Conservation (phyloP, 2,113 vertebrate genomes). For the Pavo muticus region DNA sequence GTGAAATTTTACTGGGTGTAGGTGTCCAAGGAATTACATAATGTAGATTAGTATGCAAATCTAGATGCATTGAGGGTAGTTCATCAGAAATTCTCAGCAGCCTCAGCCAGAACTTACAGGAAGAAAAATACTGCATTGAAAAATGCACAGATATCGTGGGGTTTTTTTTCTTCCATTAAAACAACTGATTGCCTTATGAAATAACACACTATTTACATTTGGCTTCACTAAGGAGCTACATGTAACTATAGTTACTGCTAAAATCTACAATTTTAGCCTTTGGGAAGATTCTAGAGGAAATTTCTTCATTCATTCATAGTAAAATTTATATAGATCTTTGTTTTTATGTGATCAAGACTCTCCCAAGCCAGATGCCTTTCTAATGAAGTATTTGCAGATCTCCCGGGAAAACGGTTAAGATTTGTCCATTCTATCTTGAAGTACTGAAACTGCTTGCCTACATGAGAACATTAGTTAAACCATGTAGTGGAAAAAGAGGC, state of each 20-base stretch:
- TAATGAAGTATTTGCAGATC: background rate
- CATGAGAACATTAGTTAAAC: background rate
- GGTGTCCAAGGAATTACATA: background rate
- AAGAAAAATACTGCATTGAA: background rate
- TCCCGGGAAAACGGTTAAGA: background rate
- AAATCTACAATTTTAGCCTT: slow-evolving; percentile 33
- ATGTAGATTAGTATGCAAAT: background rate
- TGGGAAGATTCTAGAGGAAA: slow-evolving; percentile 44
- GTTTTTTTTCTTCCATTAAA: slow-evolving; percentile 57
- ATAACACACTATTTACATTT: slow-evolving; percentile 58
- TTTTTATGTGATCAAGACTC: background rate
- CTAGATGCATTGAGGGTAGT: background rate
- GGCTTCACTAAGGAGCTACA: slow-evolving; percentile 39
- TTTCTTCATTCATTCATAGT: slow-evolving; percentile 11
- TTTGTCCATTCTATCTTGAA: background rate
- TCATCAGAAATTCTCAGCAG: slow-evolving; percentile 10
- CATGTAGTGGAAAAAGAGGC: background rate
- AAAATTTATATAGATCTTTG: background rate
- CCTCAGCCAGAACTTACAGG: slow-evolving; percentile 11
- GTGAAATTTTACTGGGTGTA: background rate
- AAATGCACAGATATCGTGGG: slow-evolving; percentile 20
- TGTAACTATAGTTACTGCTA: slow-evolving; percentile 78
- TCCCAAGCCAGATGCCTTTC: background rate
- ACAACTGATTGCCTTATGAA: slow-evolving; percentile 44
- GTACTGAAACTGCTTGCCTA: background rate